Percentiles rank a stretch among this genome's conserved stretches.
These are phyloP conservation scores for rabbit (Oryctolagus cuniculus) DNA, from an alignment of 2,113 vertebrate species.

Conservation along the genomic window DNA sequence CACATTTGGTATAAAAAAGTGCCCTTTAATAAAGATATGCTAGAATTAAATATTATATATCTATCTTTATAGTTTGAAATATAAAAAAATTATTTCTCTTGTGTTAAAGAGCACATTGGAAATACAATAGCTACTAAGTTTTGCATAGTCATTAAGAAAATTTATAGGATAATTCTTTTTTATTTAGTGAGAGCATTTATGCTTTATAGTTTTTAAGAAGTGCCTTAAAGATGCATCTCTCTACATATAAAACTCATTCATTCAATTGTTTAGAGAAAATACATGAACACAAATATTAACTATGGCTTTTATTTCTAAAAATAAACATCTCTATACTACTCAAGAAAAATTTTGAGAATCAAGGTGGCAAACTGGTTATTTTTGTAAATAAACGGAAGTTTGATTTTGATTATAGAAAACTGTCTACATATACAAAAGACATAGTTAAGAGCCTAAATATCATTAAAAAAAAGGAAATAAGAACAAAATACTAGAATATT, in stretches of 20 bases:
- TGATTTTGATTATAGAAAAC: not conserved
- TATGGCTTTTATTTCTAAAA: not conserved
- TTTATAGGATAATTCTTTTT: not conserved
- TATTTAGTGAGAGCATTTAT: not conserved
- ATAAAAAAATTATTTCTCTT: not conserved
- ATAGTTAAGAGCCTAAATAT: not conserved
- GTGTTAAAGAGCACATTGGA: not conserved
- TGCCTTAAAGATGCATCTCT: not conserved
- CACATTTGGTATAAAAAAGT: not conserved
- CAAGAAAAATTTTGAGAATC: not conserved
- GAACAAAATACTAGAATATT: not conserved
- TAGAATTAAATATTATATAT: not conserved
- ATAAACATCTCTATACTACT: not conserved
- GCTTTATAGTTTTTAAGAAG: not conserved
- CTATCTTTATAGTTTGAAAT: conserved; percentile 1
- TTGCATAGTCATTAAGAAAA: not conserved
- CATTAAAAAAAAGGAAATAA: not conserved
- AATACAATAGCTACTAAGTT: not conserved
- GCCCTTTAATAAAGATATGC: not conserved
- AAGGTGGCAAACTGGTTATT: not conserved
- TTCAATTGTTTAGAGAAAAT: not conserved
- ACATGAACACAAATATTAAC: not conserved
- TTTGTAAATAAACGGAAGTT: not conserved
- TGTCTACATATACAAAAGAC: not conserved
- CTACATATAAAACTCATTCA: not conserved